Evolutionary conservation across 2,113 vertebrate species (phyloP).

Genomic region (Petromus typicus): DNA sequence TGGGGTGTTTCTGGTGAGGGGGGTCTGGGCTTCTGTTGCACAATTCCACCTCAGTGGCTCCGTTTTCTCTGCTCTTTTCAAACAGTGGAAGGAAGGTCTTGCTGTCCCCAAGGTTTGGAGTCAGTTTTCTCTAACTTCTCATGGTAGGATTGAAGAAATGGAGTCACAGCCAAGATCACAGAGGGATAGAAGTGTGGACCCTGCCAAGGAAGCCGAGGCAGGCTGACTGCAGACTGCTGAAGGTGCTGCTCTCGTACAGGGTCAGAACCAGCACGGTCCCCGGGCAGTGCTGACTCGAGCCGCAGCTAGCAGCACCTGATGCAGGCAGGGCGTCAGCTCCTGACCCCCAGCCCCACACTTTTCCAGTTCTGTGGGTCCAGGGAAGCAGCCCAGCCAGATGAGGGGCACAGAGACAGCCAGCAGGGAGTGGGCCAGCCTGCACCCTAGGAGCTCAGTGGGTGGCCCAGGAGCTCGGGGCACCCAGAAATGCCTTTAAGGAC

Average conservation of each 20-base stretch:
- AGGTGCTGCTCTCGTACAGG: fast-evolving
- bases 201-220: fast-evolving
- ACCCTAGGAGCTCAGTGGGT: background rate
- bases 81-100: background rate
- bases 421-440: background rate
- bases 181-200: fast-evolving
- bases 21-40: background rate
- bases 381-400: background rate
- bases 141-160: background rate
- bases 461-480: background rate
- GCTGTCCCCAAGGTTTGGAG: background rate
- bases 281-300: fast-evolving
- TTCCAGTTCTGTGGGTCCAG: background rate
- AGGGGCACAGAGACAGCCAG: background rate
- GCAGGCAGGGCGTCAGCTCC: fast-evolving
- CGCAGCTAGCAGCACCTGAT: background rate
- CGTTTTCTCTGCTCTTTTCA: background rate
- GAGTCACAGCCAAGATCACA: background rate
- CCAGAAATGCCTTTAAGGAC: background rate
- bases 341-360: background rate
- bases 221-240: background rate
- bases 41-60: background rate
- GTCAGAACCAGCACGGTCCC: background rate
- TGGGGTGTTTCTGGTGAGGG: background rate
- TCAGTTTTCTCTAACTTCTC: background rate